Evolutionary conservation across 2,888 invertebrate genomes (phyloP).

Genomic region (Papilio gigon): DNA sequence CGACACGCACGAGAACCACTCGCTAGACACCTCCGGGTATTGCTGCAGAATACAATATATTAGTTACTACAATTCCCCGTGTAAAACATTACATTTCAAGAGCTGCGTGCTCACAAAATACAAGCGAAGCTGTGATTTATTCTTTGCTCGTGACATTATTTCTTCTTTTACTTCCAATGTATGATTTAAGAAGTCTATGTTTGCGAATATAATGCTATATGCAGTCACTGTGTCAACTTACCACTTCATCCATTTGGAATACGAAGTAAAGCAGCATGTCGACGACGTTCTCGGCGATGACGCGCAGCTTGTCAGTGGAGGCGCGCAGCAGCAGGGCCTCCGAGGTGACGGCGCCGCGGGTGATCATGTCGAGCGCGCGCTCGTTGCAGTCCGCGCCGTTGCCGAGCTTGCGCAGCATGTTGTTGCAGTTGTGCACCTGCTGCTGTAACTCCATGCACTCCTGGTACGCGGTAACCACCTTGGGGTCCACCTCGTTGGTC

Average conservation of each 20-base stretch:
- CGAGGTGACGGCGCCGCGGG: slow-evolving; percentile 63
- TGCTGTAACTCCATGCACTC: slow-evolving; percentile 95
- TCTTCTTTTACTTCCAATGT: too few species aligned
- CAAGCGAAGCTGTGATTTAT: too few species aligned
- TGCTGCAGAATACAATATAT: slow-evolving; percentile 50
- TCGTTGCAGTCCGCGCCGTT: slow-evolving; percentile 74
- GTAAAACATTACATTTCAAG: background rate
- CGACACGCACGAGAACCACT: slow-evolving; percentile 67
- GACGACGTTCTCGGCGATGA: slow-evolving; percentile 90
- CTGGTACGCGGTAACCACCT: slow-evolving; percentile 78
- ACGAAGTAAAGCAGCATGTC: slow-evolving; percentile 90
- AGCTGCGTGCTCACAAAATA: too few species aligned
- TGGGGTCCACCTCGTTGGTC: slow-evolving; percentile 83
- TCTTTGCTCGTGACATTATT: too few species aligned
- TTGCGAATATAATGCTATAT: background rate
- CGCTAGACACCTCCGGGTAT: slow-evolving; percentile 56
- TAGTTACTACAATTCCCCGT: too few species aligned
- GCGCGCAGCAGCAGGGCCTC: slow-evolving; percentile 81
- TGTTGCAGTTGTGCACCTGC: slow-evolving; percentile 92
- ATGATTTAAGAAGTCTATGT: too few species aligned
- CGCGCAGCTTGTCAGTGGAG: slow-evolving; percentile 91
- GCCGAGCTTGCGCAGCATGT: slow-evolving; percentile 89
- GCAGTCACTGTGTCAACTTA: slow-evolving; percentile 51
- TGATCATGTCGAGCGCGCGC: slow-evolving; percentile 61
- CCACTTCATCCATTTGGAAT: slow-evolving; percentile 77